Percentiles rank a stretch among this genome's conserved stretches.
These are phyloP conservation scores for Zosterops lateralis DNA, from an alignment of 2,113 vertebrate species.

Conservation along the genomic window DNA sequence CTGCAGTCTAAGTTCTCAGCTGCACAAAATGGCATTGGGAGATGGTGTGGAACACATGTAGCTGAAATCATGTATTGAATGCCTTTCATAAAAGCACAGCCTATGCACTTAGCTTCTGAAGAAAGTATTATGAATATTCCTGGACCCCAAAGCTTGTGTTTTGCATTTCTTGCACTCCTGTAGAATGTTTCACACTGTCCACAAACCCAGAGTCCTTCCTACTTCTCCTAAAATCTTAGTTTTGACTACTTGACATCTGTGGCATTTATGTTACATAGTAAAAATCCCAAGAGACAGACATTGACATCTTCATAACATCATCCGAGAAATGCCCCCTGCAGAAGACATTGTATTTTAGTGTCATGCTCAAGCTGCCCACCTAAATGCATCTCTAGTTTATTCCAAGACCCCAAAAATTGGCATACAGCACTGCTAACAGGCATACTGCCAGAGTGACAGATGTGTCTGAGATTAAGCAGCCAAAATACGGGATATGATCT, in stretches of 20 bases:
- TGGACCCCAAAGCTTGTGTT: background rate
- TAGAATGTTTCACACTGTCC: background rate
- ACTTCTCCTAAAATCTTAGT: background rate
- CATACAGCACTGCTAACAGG: background rate
- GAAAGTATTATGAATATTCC: background rate
- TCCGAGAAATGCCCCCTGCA: background rate
- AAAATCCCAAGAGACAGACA: background rate
- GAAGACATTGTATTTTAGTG: background rate
- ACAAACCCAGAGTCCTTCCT: background rate
- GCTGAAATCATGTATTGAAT: background rate
- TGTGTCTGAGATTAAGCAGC: background rate
- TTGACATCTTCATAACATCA: background rate
- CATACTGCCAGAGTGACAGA: background rate
- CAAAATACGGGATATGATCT: background rate
- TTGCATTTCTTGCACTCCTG: background rate
- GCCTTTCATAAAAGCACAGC: background rate
- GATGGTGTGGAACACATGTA: background rate
- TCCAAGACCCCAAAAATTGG: background rate
- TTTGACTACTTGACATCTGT: background rate
- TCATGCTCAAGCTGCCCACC: background rate
- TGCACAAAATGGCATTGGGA: background rate
- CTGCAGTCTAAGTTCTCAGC: background rate
- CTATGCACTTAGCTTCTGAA: background rate
- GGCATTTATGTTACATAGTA: background rate
- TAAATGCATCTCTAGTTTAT: background rate